These are phyloP conservation scores for Hippolais icterina DNA, from an alignment of 2,113 vertebrate genomes.

Conservation along the genomic window DNA sequence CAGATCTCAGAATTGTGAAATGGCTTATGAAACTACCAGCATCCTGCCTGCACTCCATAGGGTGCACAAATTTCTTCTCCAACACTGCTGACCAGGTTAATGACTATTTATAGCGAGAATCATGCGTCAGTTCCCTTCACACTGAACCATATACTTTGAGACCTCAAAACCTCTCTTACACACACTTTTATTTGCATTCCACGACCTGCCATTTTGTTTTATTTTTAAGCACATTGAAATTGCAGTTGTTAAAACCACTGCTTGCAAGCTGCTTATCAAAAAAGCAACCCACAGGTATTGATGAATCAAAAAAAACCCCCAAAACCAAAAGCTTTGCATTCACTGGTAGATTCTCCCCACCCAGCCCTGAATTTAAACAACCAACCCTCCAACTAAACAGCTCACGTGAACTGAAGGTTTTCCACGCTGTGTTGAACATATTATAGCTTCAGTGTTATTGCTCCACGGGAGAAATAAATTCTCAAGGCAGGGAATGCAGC, in stretches of 20 bases:
- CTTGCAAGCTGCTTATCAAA: neutral
- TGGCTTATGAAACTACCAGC: constrained; percentile 12
- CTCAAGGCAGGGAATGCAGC: neutral
- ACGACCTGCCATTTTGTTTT: neutral
- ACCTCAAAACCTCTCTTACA: neutral
- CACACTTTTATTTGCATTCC: neutral
- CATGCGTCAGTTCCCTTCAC: neutral
- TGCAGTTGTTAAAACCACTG: neutral
- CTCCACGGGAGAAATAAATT: neutral
- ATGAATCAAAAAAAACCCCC: neutral
- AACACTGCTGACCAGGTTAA: neutral
- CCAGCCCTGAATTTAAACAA: neutral
- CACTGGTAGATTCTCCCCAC: neutral
- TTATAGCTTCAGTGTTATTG: neutral
- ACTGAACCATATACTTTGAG: neutral
- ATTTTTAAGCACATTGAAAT: neutral
- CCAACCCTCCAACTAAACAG: neutral
- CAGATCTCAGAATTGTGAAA: neutral
- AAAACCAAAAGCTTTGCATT: neutral
- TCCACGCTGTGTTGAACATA: neutral
- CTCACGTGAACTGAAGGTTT: neutral
- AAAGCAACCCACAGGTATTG: neutral
- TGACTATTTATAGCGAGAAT: neutral
- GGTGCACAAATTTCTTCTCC: neutral
- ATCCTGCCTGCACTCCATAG: neutral